A percentile compares a stretch with the other conserved stretches of the same genome.
Evolutionary conservation across 2,888 invertebrate species (phyloP).

Genomic region (Eupithecia vulgata): DNA sequence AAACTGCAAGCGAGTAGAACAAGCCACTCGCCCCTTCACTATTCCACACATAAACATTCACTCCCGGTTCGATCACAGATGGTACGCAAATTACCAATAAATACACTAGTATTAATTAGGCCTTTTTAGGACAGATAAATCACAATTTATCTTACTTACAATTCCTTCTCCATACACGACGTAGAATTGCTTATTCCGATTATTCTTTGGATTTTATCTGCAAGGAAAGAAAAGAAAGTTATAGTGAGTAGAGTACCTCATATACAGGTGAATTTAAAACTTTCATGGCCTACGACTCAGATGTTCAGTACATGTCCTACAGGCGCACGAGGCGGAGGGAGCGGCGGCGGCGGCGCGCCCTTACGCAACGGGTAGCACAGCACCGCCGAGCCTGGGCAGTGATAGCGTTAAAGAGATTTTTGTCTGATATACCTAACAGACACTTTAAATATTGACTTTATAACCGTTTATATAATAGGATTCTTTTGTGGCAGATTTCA

Average conservation of each 20-base stretch:
- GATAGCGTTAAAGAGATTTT: too few relatives aligned
- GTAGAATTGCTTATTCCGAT: constrained; percentile 53
- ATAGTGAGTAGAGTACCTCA: too few relatives aligned
- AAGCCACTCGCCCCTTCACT: constrained; percentile 49
- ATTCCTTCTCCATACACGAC: constrained; percentile 57
- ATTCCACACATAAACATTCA: constrained; percentile 55
- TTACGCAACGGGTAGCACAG: too few relatives aligned
- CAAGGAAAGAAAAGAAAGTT: constrained; percentile 29
- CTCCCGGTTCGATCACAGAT: constrained; percentile 74
- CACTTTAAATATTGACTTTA: background rate
- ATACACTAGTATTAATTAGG: constrained; percentile 82
- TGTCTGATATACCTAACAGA: background rate
- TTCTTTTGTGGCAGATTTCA: background rate
- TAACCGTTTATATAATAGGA: background rate
- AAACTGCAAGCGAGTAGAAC: constrained; percentile 61
- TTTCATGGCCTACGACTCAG: too few relatives aligned
- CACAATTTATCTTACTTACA: constrained; percentile 78
- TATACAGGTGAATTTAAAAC: too few relatives aligned
- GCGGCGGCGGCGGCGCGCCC: too few relatives aligned
- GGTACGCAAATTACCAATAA: constrained; percentile 75
- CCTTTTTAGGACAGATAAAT: constrained; percentile 82
- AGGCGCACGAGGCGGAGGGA: too few relatives aligned
- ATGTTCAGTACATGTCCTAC: too few relatives aligned
- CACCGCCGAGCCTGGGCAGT: too few relatives aligned
- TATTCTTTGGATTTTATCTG: constrained; percentile 77